phyloP scores from a whole-genome alignment of 2,113 vertebrate genomes.

The Mobula birostris region DNA sequence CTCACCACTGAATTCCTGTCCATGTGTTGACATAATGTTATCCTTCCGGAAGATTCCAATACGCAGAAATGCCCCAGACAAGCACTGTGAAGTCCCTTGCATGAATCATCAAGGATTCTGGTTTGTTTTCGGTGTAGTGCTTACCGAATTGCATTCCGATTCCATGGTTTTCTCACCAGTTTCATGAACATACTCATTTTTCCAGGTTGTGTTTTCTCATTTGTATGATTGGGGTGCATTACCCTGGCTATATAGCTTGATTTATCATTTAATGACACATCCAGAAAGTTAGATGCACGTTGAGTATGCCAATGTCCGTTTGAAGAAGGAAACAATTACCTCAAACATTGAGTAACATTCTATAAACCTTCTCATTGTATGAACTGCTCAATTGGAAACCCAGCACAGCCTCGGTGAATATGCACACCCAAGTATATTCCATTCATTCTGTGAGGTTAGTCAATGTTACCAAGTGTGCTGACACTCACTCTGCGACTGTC shows the following conservation, averaged over 20 bases:
- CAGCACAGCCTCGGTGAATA: background rate
- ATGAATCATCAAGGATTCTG: background rate
- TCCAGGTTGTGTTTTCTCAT: background rate
- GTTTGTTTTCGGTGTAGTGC: background rate
- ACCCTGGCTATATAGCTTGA: background rate
- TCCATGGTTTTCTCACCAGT: background rate
- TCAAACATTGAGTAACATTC: background rate
- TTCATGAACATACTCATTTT: background rate
- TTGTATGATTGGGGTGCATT: background rate
- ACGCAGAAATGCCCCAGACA: background rate
- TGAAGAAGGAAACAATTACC: background rate
- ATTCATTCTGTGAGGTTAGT: background rate
- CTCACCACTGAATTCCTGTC: conserved; percentile 10
- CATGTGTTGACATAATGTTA: background rate
- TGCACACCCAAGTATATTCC: background rate
- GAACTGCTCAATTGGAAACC: background rate
- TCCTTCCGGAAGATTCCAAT: background rate
- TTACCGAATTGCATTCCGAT: background rate
- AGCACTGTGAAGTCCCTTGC: background rate
- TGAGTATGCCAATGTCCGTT: background rate
- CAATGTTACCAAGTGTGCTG: background rate
- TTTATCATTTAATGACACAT: background rate
- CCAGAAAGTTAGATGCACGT: background rate
- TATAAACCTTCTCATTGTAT: background rate
- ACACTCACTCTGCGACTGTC: background rate